These are phyloP conservation scores for Cephus spinipes DNA, from an alignment of 2,888 invertebrate species.

Conservation along the genomic window DNA sequence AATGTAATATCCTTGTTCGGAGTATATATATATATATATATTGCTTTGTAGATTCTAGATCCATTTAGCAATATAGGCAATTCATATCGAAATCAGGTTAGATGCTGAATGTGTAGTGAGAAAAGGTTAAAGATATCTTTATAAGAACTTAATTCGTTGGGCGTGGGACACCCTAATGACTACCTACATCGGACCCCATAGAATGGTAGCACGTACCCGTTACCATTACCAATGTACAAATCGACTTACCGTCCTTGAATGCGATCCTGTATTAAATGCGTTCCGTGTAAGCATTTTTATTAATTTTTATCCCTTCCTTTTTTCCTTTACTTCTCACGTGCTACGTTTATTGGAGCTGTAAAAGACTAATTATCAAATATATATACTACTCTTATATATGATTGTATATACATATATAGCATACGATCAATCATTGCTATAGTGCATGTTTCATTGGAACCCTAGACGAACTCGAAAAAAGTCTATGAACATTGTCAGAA, in stretches of 20 bases:
- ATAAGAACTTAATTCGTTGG: slow-evolving; percentile 56
- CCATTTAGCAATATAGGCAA: neutral
- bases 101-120: slow-evolving; percentile 24
- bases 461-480: no score
- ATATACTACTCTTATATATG: neutral
- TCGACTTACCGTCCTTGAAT: slow-evolving; percentile 29
- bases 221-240: slow-evolving; percentile 36
- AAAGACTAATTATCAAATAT: neutral
- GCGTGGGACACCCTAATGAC: slow-evolving; percentile 53
- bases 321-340: neutral
- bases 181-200: slow-evolving; percentile 45
- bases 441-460: neutral
- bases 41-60: neutral
- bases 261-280: neutral
- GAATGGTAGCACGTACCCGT: slow-evolving; percentile 35
- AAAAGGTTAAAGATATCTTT: slow-evolving; percentile 53
- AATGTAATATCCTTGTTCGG: neutral
- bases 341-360: neutral
- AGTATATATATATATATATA: neutral
- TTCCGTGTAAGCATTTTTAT: neutral
- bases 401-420: no score
- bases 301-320: neutral
- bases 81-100: neutral
- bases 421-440: no score
- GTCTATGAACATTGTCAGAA: no score